A percentile compares a stretch with the other conserved stretches of the same genome.
phyloP scores from a whole-genome alignment of 2,797 vertebrate genomes.

The Rousettus madagascariensis region DNA sequence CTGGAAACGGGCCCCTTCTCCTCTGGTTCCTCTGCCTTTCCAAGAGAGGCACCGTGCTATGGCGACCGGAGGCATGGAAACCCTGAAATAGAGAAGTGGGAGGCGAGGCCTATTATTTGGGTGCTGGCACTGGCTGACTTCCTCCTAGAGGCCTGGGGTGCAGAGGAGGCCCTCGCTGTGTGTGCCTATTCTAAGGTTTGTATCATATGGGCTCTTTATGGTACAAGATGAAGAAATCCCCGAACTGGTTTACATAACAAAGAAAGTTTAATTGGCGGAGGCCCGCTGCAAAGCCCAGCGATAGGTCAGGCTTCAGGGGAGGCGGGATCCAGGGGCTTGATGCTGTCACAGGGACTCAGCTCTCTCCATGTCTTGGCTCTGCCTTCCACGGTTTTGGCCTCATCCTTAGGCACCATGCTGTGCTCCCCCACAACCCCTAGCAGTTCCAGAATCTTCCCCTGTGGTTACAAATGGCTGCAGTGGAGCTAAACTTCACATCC shows the following conservation, averaged over 20 bases:
- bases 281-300: background rate
- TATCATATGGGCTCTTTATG: background rate
- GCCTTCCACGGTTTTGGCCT: background rate
- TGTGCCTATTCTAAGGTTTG: background rate
- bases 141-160: conserved; percentile 47
- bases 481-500: background rate
- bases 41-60: conserved; percentile 50
- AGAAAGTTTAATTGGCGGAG: background rate
- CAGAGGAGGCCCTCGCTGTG: background rate
- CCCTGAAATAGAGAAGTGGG: conserved; percentile 64
- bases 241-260: background rate
- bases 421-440: background rate
- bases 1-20: conserved; percentile 54
- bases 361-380: background rate
- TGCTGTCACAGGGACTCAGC: background rate
- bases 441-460: background rate
- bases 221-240: background rate
- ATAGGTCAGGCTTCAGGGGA: background rate
- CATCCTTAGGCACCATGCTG: background rate
- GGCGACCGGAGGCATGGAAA: conserved; percentile 77
- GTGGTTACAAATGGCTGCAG: background rate
- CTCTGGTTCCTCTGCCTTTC: conserved; percentile 55
- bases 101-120: conserved; percentile 66
- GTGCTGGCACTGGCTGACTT: conserved; percentile 53
- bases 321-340: background rate